Base-by-base conservation (phyloP, 1,140 invertebrate genomes). In the Listronotus bonariensis region DNA sequence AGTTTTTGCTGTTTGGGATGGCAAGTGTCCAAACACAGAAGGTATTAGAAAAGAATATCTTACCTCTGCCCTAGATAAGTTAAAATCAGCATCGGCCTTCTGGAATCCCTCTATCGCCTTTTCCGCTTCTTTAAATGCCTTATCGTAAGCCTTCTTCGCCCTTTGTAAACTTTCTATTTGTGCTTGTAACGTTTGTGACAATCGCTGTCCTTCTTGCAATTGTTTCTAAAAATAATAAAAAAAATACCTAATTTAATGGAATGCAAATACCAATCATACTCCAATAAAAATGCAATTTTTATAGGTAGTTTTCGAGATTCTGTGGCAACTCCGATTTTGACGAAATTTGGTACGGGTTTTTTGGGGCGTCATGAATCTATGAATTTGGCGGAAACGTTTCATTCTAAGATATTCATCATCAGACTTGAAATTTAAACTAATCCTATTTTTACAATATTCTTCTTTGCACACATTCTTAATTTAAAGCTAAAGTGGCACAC, bases 111-210 rank as follows among this genome's bases (percentile, higher is more conserved):
- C 96, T 45, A 95, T 83, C 0, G 96, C 94, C 76, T 92, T 89
- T 76, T 97, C 95, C 68, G 94, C 88, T 72, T 97, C 95, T 69
- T 89, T 85, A 75, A 91, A 93, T 10, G 95, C 92, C 76, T 96
- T 96, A 77, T 98, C 96, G 83, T 98, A 99, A 49, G 92, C 90
- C 76, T 92, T 92, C 77, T 95, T 91, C 67, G 93, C 91, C 57
- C 94, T 87, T 45, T 97, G 93, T 75, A 98, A 80, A 66, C 88
- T 85, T 42, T 84, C 84, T 51, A 92, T 83, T 74, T 93, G 93
- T 72, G 85, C 85, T 76, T 83, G 86, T 72, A 93, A 83, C 73
- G 86, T 87, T 72, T 87, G 86, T 81, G 93, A 92, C 76, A 96
- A 84, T 79, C 88, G 87, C 11, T 88, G 83, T 43, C 94, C 94